Evolutionary conservation across 2,797 vertebrate genomes (phyloP), one percentile per base, ranked within the genome.

Genomic region (Pseudochirops corinnae): DNA sequence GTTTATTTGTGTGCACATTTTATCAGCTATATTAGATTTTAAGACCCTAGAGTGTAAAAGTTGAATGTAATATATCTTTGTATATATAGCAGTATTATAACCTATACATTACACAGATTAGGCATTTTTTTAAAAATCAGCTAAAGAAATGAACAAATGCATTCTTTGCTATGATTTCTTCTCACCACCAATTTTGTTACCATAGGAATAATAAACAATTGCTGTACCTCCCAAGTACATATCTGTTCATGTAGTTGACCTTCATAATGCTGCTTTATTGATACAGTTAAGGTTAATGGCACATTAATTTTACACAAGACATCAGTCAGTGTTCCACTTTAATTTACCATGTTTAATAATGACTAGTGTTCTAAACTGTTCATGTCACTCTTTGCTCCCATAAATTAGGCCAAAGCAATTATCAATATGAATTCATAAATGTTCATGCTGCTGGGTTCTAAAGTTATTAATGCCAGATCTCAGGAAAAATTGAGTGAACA

Each of bases 361-460:
- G 93, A 93, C 90, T 28, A 0, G 12, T 92, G 4, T 92, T 92
- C 92, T 67, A 0, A 13, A 24, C 55, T 95, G 52, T 50, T 96
- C 0, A 33, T 96, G 93, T 93, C 95, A 93, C 39, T 97, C 95
- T 94, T 93, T 74, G 11, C 94, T 94, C 74, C 60, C 91, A 58
- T 13, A 92, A 97, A 97, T 96, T 94, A 95, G 93, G 21, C 57
- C 0, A 0, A 50, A 91, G 95, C 91, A 97, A 97, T 95, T 96
- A 93, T 53, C 90, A 52, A 1, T 56, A 55, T 74, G 94, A 96
- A 93, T 91, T 58, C 93, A 91, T 87, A 96, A 93, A 90, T 31
- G 67, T 0, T 5, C 50, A 0, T 18, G 33, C 39, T 92, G 57
- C 55, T 5, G 18, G 18, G 28, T 97, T 96, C 92, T 56, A 93